These are phyloP conservation scores for Pipistrellus pipistrellus DNA, from an alignment of 2,797 vertebrate genomes.

Conservation along the genomic window DNA sequence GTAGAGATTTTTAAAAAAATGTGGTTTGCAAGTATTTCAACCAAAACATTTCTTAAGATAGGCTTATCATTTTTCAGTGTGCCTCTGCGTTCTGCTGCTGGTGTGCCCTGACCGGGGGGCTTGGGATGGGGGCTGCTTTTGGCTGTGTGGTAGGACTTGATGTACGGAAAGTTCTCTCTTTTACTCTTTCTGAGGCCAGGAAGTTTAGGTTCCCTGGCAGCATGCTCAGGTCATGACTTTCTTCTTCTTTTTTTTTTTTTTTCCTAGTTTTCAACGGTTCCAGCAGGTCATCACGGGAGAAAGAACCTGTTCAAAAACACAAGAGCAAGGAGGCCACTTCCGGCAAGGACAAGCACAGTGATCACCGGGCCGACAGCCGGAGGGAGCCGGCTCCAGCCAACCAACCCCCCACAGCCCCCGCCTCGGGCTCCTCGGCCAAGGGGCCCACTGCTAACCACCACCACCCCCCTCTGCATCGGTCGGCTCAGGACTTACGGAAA, in stretches of 20 bases:
- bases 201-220: fast-evolving
- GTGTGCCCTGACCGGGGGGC: background rate
- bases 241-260: background rate
- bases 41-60: background rate
- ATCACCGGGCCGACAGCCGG: conserved; percentile 91
- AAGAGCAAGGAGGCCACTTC: conserved; percentile 94
- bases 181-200: background rate
- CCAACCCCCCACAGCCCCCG: conserved; percentile 85
- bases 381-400: conserved; percentile 91
- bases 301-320: conserved; percentile 92
- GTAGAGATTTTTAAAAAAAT: background rate
- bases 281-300: conserved; percentile 94
- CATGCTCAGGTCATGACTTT: background rate
- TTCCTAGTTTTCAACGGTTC: conserved; percentile 95
- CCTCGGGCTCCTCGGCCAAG: conserved; percentile 90
- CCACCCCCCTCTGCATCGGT: conserved; percentile 92
- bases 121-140: background rate
- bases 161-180: background rate
- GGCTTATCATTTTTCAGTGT: background rate
- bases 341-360: conserved; percentile 94
- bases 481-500: conserved; percentile 96
- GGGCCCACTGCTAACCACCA: conserved; percentile 92
- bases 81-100: background rate
- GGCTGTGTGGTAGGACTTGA: background rate
- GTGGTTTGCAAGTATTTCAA: background rate